Base-by-base conservation (phyloP, 2,113 vertebrate species). In the Proterorhinus semilunaris region DNA sequence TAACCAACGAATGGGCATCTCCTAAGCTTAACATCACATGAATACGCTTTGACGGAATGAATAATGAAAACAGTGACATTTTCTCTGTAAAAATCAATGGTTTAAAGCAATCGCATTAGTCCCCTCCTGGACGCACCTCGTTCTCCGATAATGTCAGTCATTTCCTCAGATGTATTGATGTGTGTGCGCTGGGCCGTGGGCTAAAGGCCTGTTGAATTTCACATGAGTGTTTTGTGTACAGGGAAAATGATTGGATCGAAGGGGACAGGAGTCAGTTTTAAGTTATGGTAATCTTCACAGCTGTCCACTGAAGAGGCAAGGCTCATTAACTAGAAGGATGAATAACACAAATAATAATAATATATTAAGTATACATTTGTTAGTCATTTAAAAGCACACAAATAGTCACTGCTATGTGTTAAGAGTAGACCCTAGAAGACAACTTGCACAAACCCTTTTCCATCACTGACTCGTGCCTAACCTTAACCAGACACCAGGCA, bases 1-100 rank as follows among this genome's bases (percentile, higher is more conserved):
- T 65, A 71, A 86, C 27, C 82, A 78, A 81, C 74, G 66, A 57
- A 71, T 47, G 66, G 71, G 74, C 75, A 64, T 66, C 66, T 75
- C 65, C 42, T 9, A 65, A 82, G 79, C 83, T 48, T 69, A 79
- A 75, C 83, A 83, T 79, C 72, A 62, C 69, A 68, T 62, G 83
- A 80, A 70, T 62, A 65, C 78, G 52, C 71, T 77, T 81, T 51
- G 65, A 73, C 50, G 0, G 53, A 81, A 84, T 88, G 81, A 89
- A 83, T 87, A 87, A 89, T 92, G 89, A 86, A 89, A 89, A 76
- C 82, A 86, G 85, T 92, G 91, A 87, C 91, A 92, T 92, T 92
- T 87, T 87, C 12, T 57, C 69, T 59, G 55, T 51, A 27, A 44
- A 88, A 89, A 91, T 91, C 88, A 76, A 90, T 91, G 71, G 69